Evolutionary conservation across 1,140 invertebrate species (phyloP), one percentile per base, ranked within the genome.

Genomic region (Berghia stephanieae): DNA sequence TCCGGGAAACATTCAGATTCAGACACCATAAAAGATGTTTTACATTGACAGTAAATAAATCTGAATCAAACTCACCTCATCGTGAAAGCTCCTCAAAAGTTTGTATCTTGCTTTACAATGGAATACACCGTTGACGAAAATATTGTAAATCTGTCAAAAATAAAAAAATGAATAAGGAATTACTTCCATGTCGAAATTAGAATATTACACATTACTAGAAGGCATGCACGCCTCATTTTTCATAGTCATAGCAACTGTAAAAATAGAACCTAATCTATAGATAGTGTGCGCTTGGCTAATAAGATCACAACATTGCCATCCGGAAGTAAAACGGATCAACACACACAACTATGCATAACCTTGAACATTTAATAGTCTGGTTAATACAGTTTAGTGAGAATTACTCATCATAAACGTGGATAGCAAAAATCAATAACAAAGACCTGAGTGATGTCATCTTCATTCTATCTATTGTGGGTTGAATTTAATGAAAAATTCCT

Each of bases 91-190:
- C 78, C 96, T 93, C 52, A 99, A 86, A 89, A 98, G 96, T 87
- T 95, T 95, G 86, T 96, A 99, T 66, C 97, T 92, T 2, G 98
- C 93, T 46, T 95, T 95, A 85, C 96, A 98, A 87, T 99, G 97
- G 87, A 95, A 97, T 75, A 95, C 92, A 81, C 97, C 97, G 93
- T 99, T 98, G 79, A 98, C 95, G 87, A 97, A 94, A 81, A 99
- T 94, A 87, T 97, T 97, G 89, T 96, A 99, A 36, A 94, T 94
- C 96, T 98, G 88, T 75, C n/a, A 93, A 92, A 80, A 70, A 78
- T 78, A 81, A 72, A 79, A 77, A 75, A 55, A 60, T 34, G 18
- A 8, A 57, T 60, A 60, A 24, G n/a, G 24, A 44, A 36, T 4
- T 55, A 6, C 4, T 73, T 18, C 1, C n/a, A 57, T 36, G 13